phyloP scores from a whole-genome alignment of 1,140 invertebrate species.

The Tachypleus tridentatus region DNA sequence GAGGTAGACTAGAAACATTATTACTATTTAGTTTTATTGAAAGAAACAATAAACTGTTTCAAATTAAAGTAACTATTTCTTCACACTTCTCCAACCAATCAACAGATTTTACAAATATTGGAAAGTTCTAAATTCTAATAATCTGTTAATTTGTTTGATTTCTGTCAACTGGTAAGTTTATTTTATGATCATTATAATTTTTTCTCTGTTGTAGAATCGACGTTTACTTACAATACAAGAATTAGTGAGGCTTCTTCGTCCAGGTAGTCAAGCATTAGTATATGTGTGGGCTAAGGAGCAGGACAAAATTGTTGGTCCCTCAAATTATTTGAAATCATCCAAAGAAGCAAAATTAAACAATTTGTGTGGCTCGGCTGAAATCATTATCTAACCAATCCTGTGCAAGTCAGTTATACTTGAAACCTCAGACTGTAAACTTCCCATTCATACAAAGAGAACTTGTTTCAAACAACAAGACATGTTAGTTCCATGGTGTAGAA shows the following conservation, averaged over 20 bases:
- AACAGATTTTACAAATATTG: not conserved
- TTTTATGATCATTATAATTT: conserved; percentile 19
- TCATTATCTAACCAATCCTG: not conserved
- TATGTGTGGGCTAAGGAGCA: conserved; percentile 96
- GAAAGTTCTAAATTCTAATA: not conserved
- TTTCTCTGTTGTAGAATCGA: conserved; percentile 46
- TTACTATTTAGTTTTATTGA: no score
- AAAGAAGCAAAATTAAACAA: conserved; percentile 30
- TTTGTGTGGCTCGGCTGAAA: not conserved
- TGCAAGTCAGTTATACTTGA: not conserved
- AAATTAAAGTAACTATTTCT: no score
- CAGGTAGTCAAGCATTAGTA: conserved; percentile 60
- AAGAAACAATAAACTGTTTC: no score
- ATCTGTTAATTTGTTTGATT: not conserved
- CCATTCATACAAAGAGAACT: conserved; percentile 77
- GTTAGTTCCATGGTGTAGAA: conserved; percentile 40
- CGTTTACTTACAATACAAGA: conserved; percentile 59
- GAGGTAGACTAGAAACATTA: no score
- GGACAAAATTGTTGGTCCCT: conserved; percentile 48
- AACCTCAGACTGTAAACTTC: conserved; percentile 35
- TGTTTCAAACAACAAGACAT: conserved; percentile 60
- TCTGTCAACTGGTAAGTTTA: not conserved
- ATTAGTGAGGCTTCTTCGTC: conserved; percentile 55
- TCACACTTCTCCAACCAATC: no score
- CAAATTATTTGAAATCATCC: conserved; percentile 58